phyloP scores from a whole-genome alignment of 2,797 vertebrate species.

The Pangasius sanitwongsei region DNA sequence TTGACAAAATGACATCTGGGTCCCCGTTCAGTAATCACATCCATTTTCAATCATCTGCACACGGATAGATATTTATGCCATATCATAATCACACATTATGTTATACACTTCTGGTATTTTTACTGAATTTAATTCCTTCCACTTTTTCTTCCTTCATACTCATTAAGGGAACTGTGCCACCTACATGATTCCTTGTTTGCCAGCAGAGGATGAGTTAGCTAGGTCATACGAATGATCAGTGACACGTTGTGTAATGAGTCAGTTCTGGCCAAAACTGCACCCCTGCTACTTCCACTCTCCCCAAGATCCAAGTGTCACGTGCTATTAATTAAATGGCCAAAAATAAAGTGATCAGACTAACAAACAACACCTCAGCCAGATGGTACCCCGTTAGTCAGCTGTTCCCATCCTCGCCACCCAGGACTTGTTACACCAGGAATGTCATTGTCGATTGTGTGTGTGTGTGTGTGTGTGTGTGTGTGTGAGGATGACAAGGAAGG shows the following conservation, averaged over 20 bases:
- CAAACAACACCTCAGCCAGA: constrained; percentile 56
- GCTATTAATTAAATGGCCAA: constrained; percentile 51
- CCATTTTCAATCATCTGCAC: constrained; percentile 22
- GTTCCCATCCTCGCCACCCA: constrained; percentile 28
- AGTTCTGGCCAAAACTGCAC: constrained; percentile 25
- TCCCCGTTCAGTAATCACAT: constrained; percentile 19
- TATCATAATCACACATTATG: constrained; percentile 44
- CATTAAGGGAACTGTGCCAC: not conserved
- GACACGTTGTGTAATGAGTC: constrained; percentile 37
- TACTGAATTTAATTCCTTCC: not conserved
- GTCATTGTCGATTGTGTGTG: constrained; percentile 33
- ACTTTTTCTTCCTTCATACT: too few species aligned
- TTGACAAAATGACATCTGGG: constrained; percentile 27
- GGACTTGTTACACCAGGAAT: constrained; percentile 44
- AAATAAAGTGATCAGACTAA: constrained; percentile 51
- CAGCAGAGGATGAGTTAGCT: not conserved
- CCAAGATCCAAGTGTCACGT: constrained; percentile 30
- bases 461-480: constrained; percentile 20
- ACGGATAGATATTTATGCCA: constrained; percentile 40
- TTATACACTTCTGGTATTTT: not conserved
- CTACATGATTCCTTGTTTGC: constrained; percentile 3
- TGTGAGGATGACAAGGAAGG: constrained; percentile 16
- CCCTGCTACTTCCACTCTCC: constrained; percentile 19
- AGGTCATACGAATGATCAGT: constrained; percentile 36
- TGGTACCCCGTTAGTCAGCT: constrained; percentile 51